Percentiles rank a stretch among this genome's conserved stretches.
Evolutionary conservation across 2,888 invertebrate species (phyloP).

Genomic region (Emesis castigata): DNA sequence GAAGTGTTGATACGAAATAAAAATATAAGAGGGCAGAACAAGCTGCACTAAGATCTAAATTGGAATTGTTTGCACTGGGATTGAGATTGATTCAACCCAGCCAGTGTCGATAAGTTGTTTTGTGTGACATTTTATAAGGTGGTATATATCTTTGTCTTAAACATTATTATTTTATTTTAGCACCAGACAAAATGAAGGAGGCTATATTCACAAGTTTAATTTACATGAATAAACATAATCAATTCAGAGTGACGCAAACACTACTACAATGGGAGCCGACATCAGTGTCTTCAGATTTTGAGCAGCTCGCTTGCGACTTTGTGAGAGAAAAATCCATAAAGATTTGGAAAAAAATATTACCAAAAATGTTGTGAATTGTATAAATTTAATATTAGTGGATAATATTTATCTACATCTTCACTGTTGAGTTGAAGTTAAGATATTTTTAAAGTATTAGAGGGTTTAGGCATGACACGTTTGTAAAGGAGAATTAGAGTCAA

Average conservation of each 20-base stretch:
- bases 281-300: conserved; percentile 75
- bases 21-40: too few relatives aligned
- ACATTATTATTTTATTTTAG: conserved; percentile 73
- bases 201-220: conserved; percentile 79
- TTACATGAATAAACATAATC: conserved; percentile 77
- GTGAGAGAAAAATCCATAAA: conserved; percentile 76
- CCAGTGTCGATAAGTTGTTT: too few relatives aligned
- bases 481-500: neutral
- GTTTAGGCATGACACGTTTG: neutral
- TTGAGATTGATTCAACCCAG: too few relatives aligned
- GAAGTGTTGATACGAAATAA: too few relatives aligned
- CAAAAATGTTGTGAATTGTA: conserved; percentile 54
- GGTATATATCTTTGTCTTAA: neutral
- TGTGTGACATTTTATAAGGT: neutral
- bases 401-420: neutral
- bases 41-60: too few relatives aligned
- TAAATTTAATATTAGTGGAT: neutral
- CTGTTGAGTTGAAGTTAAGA: neutral
- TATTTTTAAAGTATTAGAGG: neutral
- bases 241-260: conserved; percentile 72
- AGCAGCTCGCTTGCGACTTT: conserved; percentile 74
- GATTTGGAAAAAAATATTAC: conserved; percentile 76
- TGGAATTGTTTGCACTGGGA: too few relatives aligned
- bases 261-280: conserved; percentile 77
- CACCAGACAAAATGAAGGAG: conserved; percentile 76